phyloP scores from a whole-genome alignment of 2,888 invertebrate species.

The Ectemnius lituratus region DNA sequence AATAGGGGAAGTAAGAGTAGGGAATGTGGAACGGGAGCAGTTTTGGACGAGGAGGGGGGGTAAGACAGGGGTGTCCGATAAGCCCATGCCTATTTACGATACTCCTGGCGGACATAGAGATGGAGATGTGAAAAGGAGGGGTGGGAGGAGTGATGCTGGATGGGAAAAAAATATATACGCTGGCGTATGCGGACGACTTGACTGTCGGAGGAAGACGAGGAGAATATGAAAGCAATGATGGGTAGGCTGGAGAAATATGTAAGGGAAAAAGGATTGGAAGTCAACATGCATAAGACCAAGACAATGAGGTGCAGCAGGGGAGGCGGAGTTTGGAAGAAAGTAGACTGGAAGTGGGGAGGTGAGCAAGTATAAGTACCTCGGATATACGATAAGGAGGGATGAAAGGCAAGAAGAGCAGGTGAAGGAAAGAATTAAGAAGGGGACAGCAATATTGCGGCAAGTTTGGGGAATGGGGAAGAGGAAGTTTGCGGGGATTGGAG shows the following conservation, averaged over 20 bases:
- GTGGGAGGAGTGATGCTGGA: not conserved
- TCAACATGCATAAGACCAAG: not conserved
- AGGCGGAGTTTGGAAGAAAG: not conserved
- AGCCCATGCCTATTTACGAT: not conserved
- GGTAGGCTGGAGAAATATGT: not conserved
- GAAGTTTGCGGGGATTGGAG: not conserved
- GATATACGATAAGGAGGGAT: not conserved
- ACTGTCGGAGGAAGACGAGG: not conserved
- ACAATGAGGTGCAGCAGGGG: not conserved
- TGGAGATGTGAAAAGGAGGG: not conserved
- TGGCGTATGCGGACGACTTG: constrained; percentile 1
- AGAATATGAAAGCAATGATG: not conserved
- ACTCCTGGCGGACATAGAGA: not conserved
- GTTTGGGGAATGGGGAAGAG: no score
- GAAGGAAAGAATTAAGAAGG: no score
- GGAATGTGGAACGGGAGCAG: no score
- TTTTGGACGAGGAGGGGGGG: no score
- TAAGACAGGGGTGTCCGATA: constrained; percentile 1
- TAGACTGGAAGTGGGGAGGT: not conserved
- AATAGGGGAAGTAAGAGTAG: no score
- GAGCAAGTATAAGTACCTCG: no score
- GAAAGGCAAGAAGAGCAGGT: not conserved
- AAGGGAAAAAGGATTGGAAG: no score
- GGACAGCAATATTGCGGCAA: no score
- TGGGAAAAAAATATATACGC: not conserved